A percentile compares a stretch with the other conserved stretches of the same genome.
phyloP scores from a whole-genome alignment of 2,797 vertebrate species.

The Gila robusta region DNA sequence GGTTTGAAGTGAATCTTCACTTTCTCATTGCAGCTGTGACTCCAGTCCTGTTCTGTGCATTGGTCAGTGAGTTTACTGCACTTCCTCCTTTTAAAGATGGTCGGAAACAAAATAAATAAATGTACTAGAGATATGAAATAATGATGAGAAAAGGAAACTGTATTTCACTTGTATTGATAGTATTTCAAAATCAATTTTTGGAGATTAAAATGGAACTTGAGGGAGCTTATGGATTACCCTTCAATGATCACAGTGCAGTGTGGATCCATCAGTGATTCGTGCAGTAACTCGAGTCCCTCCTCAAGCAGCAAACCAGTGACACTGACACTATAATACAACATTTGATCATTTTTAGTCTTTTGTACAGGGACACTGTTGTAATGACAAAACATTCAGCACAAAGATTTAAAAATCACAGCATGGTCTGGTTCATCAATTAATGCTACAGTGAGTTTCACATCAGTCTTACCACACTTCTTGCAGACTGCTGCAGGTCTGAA shows the following conservation, averaged over 20 bases:
- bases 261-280: neutral
- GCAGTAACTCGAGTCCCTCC: neutral
- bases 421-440: too few relatives aligned
- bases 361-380: neutral
- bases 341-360: neutral
- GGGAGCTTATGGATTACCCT: neutral
- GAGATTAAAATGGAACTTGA: too few relatives aligned
- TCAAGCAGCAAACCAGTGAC: slow-evolving; percentile 10
- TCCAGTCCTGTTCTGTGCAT: neutral
- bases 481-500: neutral
- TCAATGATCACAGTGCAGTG: slow-evolving; percentile 6
- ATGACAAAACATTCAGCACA: neutral
- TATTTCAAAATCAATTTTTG: too few relatives aligned
- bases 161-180: too few relatives aligned
- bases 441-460: too few relatives aligned
- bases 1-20: neutral
- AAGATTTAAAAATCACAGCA: too few relatives aligned
- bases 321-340: neutral
- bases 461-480: neutral
- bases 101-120: neutral
- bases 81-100: neutral
- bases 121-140: too few relatives aligned
- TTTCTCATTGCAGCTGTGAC: neutral
- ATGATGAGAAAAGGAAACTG: too few relatives aligned
- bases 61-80: neutral